Evolutionary conservation across 92 coral and sea anemone species (phyloP), one percentile per base, ranked within the genome.

Genomic region (Epizoanthus ramosus): DNA sequence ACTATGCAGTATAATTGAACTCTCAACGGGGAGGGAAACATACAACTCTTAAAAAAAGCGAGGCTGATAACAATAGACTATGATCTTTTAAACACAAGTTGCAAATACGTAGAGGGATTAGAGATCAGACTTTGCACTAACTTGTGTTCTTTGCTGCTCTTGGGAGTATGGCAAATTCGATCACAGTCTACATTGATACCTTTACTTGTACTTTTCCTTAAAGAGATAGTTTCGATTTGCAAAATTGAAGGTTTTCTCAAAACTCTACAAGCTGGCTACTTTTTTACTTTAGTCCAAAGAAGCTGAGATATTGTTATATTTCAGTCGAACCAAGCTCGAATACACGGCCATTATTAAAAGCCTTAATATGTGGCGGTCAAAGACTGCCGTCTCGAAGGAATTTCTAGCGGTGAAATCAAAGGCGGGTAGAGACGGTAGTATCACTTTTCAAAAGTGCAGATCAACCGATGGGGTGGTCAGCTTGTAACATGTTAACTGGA

Each of bases 311-410:
- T 10, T 50, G 15, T 59, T 17, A 39, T 23, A 41, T 25, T 61
- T 63, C 31, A 28, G 31, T 28, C 33, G 57, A 61, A 15, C 71
- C 41, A 61, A 23, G 24, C 21, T 37, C 3, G 68, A 77, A 41
- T 6, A 31, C 71, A 43, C 14, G 63, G 45, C 82, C 24, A 77
- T 77, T 61, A 60, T 0, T 33, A 43, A 39, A 18, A 50, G 14
- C 15, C 14, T 50, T 50, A 9, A 50, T 50, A 50, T 50, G 53
- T 47, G 53, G 53, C 53, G 53, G 53, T 47, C 53, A 47, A 47
- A 77, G 54, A 59, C 66, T 77, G 82, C 63, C 61, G 82, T 43
- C 82, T 61, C 70, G 82, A 43, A 77, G 58, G 82, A 77, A 77
- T 77, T 43, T 77, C 1, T 18, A 3, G 56, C 82, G 82, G 82